Conservation (phyloP, 2,888 invertebrate species). For the Melitaea athalia region DNA sequence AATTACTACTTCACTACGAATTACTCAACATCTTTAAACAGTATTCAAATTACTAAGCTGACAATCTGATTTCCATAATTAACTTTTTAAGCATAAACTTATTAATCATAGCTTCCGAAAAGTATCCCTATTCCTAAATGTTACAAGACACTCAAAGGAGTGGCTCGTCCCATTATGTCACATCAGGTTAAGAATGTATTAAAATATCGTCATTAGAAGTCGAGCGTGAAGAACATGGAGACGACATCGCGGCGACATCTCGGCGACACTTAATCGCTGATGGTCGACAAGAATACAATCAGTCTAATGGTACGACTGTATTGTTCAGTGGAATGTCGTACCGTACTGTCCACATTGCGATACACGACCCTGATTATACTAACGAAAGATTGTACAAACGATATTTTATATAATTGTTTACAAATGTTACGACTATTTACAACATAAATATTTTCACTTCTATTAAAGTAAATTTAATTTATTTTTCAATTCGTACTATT, state of each 20-base stretch:
- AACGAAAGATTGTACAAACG: constrained; percentile 5
- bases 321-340: constrained; percentile 29
- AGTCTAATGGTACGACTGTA: constrained; percentile 17
- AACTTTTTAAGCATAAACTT: neutral
- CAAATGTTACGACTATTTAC: neutral
- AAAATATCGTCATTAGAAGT: constrained; percentile 11
- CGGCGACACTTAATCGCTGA: constrained; percentile 42
- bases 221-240: constrained; percentile 7
- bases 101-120: neutral
- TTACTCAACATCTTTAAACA: too few species aligned
- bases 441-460: too few species aligned
- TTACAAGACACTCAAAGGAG: neutral
- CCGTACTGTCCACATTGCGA: constrained; percentile 18
- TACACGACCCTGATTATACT: constrained; percentile 18
- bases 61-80: neutral
- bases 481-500: too few species aligned
- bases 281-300: constrained; percentile 36
- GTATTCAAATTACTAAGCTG: too few species aligned
- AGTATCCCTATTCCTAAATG: neutral
- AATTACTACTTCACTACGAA: too few species aligned
- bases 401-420: neutral
- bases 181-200: neutral
- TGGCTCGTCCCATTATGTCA: neutral
- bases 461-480: too few species aligned
- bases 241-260: constrained; percentile 6